phyloP scores from a whole-genome alignment of 2,888 invertebrate genomes.

The Amphipoea lucens region DNA sequence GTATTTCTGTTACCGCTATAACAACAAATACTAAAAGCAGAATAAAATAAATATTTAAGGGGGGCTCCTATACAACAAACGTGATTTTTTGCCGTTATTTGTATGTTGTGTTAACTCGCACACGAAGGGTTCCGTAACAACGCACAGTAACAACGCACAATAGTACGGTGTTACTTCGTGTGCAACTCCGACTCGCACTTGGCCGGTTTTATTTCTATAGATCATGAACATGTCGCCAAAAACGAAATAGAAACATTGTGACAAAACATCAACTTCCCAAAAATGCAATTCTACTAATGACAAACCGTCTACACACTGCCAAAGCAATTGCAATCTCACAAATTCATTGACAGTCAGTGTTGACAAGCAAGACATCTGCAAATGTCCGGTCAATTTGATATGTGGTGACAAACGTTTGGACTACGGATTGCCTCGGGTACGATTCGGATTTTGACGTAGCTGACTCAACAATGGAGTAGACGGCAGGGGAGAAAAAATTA shows the following conservation, averaged over 20 bases:
- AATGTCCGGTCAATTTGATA: slow-evolving; percentile 33
- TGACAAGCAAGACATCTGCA: slow-evolving; percentile 24
- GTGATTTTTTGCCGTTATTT: too few species aligned
- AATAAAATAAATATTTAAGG: too few species aligned
- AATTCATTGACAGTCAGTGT: slow-evolving; percentile 24
- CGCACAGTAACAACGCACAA: too few species aligned
- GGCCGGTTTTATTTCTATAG: too few species aligned
- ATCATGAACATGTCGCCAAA: not conserved
- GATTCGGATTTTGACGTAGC: slow-evolving; percentile 10
- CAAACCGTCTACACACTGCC: not conserved
- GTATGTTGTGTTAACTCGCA: too few species aligned
- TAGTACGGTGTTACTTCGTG: too few species aligned
- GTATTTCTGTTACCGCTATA: too few species aligned
- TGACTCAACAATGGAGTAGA: not conserved
- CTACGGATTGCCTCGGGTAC: not conserved
- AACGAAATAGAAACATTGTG: not conserved
- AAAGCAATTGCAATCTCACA: slow-evolving; percentile 14
- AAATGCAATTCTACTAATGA: slow-evolving; percentile 2
- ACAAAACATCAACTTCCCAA: not conserved
- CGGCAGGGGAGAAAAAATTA: not conserved
- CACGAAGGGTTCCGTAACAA: too few species aligned
- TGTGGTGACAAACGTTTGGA: slow-evolving; percentile 15
- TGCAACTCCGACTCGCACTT: too few species aligned
- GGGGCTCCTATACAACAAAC: too few species aligned
- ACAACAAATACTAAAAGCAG: too few species aligned